Conservation (phyloP, 2,888 invertebrate species). For the Tortrix viridana region DNA sequence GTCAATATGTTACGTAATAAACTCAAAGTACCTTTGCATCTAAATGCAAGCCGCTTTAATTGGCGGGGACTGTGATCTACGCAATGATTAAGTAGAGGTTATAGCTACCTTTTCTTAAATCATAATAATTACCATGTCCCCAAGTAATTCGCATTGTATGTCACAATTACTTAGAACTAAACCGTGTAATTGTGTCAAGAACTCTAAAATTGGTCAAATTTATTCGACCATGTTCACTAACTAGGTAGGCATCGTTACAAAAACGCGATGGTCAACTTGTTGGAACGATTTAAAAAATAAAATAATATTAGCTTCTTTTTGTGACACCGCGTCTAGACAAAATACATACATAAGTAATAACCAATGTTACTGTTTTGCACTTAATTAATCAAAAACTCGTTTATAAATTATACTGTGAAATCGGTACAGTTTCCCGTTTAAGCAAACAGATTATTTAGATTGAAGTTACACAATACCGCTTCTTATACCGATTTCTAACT, state of each 20-base stretch:
- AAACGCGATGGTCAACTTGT: conserved; percentile 24
- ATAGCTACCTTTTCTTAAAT: conserved; percentile 6
- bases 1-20: conserved; percentile 24
- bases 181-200: conserved; percentile 63
- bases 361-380: too few species aligned
- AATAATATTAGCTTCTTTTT: background rate
- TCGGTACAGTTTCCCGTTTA: conserved; percentile 1
- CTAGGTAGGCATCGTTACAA: conserved; percentile 32
- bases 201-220: conserved; percentile 47
- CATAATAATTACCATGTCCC: conserved; percentile 13
- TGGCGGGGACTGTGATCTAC: conserved; percentile 4
- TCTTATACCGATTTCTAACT: too few species aligned
- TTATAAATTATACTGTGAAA: too few species aligned
- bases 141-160: conserved; percentile 42
- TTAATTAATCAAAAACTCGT: too few species aligned
- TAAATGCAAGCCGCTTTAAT: conserved; percentile 4
- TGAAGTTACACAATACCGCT: conserved; percentile 7
- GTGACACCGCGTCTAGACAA: background rate
- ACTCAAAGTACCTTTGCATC: conserved; percentile 8
- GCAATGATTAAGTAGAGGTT: conserved; percentile 10
- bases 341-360: too few species aligned
- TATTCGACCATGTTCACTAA: conserved; percentile 45
- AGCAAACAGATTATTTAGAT: conserved; percentile 7
- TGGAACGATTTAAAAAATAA: background rate
- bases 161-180: conserved; percentile 43